Percentiles rank a stretch among this genome's conserved stretches.
These are phyloP conservation scores for Scrobipalpa costella DNA, from an alignment of 2,888 invertebrate genomes.

Conservation along the genomic window DNA sequence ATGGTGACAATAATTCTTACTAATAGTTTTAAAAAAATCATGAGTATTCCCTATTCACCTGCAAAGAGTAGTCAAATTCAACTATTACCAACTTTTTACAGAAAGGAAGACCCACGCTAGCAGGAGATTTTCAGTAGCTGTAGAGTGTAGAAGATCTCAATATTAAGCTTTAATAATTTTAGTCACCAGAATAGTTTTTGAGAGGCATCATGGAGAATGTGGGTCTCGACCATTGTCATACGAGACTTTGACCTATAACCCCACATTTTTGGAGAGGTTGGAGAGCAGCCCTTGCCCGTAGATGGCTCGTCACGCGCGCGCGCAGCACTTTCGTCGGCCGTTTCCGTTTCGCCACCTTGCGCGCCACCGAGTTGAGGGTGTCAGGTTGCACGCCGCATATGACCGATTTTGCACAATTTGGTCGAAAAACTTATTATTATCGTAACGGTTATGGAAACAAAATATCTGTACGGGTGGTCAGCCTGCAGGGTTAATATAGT, in stretches of 20 bases:
- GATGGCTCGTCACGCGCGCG: slow-evolving; percentile 24
- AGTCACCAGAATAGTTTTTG: background rate
- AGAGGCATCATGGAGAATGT: slow-evolving; percentile 12
- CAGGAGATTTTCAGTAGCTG: too few relatives aligned
- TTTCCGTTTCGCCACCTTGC: slow-evolving; percentile 27
- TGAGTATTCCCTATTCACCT: too few relatives aligned
- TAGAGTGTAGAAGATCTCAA: too few relatives aligned
- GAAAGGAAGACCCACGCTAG: too few relatives aligned
- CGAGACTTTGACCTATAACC: slow-evolving; percentile 21
- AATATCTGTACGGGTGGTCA: slow-evolving; percentile 21
- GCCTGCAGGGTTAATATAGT: slow-evolving; percentile 19
- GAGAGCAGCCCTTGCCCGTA: slow-evolving; percentile 22
- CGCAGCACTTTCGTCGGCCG: slow-evolving; percentile 23
- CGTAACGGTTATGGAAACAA: slow-evolving; percentile 23
- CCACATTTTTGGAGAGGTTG: slow-evolving; percentile 20
- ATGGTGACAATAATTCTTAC: too few relatives aligned
- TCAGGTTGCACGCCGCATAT: slow-evolving; percentile 21
- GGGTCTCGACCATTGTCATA: slow-evolving; percentile 25
- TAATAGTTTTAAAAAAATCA: too few relatives aligned
- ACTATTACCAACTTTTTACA: too few relatives aligned
- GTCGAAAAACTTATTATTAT: slow-evolving; percentile 13
- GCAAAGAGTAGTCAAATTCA: too few relatives aligned
- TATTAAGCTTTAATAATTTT: too few relatives aligned
- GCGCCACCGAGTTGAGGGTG: slow-evolving; percentile 22
- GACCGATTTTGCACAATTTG: slow-evolving; percentile 22